Percentiles rank a stretch among this genome's conserved stretches.
phyloP scores from a whole-genome alignment of 1,140 invertebrate genomes.

The Drosophila nigromelanica region DNA sequence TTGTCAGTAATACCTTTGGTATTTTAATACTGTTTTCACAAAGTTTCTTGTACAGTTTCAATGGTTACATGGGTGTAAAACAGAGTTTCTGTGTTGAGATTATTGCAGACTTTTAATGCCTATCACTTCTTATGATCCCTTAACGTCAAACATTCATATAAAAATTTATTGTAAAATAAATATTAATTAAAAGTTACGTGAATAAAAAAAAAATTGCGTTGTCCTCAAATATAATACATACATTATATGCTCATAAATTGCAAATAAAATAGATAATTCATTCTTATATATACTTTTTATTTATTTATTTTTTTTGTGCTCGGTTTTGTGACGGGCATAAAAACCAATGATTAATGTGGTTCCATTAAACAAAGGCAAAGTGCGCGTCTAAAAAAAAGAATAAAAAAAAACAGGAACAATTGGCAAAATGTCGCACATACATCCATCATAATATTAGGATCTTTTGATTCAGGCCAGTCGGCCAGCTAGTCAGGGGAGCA shows the following conservation, averaged over 20 bases:
- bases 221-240: constrained; percentile 53
- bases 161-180: constrained; percentile 14
- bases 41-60: constrained; percentile 16
- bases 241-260: constrained; percentile 73
- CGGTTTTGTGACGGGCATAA: constrained; percentile 40
- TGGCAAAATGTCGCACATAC: constrained; percentile 62
- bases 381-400: constrained; percentile 25
- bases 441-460: constrained; percentile 74
- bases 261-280: constrained; percentile 42
- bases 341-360: constrained; percentile 68
- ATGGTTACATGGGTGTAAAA: constrained; percentile 5
- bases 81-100: not conserved
- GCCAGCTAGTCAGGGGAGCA: constrained; percentile 1
- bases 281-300: not conserved
- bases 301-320: constrained; percentile 9
- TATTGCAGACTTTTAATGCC: not conserved
- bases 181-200: constrained; percentile 39
- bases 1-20: constrained; percentile 22
- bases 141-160: not conserved
- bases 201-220: constrained; percentile 13
- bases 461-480: constrained; percentile 20
- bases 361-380: constrained; percentile 48
- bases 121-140: no score
- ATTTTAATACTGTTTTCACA: constrained; percentile 31
- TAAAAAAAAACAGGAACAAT: constrained; percentile 54